Evolutionary conservation across 2,113 vertebrate genomes (phyloP).

Genomic region (Pantherophis guttatus): DNA sequence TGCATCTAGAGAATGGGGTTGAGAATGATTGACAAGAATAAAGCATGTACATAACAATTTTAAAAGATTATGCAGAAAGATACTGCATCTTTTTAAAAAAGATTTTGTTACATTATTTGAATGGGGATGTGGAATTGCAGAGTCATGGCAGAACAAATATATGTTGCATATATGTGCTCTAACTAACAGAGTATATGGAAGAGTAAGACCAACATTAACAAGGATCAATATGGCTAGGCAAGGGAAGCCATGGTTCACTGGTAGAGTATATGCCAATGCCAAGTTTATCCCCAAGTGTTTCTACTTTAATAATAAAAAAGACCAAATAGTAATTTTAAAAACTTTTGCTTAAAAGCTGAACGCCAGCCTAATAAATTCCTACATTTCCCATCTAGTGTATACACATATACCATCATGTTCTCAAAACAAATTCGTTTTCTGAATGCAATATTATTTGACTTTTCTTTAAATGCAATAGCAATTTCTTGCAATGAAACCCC

Average conservation of each 20-base stretch:
- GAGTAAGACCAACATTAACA: not conserved
- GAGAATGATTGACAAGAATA: not conserved
- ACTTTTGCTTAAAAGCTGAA: not conserved
- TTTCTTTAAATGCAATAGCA: not conserved
- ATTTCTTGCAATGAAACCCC: not conserved
- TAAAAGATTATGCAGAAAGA: not conserved
- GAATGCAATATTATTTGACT: not conserved
- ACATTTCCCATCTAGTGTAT: not conserved
- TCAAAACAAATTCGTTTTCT: not conserved
- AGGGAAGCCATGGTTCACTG: not conserved
- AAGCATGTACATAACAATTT: not conserved
- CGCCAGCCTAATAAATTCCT: not conserved
- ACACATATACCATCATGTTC: not conserved
- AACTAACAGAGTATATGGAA: not conserved
- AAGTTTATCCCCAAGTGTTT: not conserved
- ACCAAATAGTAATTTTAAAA: not conserved
- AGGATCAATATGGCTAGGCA: not conserved
- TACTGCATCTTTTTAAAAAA: not conserved
- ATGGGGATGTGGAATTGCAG: not conserved
- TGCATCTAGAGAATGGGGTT: not conserved
- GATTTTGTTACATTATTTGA: not conserved
- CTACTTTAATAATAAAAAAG: not conserved
- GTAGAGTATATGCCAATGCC: not conserved
- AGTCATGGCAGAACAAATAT: not conserved
- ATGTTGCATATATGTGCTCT: not conserved